These are phyloP conservation scores for Limonius californicus DNA, from an alignment of 1,140 invertebrate species.

Conservation along the genomic window DNA sequence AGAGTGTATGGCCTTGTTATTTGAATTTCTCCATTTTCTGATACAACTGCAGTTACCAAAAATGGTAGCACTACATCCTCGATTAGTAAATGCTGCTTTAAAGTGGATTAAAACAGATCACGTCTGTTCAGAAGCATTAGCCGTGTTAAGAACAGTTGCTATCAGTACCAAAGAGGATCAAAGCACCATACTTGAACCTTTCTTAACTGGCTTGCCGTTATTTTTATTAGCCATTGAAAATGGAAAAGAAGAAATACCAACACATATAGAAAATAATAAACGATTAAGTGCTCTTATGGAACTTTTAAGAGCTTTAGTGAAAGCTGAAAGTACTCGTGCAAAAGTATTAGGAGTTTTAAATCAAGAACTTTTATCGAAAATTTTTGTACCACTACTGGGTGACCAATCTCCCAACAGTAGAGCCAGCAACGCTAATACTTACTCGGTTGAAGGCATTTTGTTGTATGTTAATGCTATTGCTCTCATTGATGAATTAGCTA, in stretches of 20 bases:
- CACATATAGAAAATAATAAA: conserved; percentile 29
- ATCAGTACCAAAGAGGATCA: conserved; percentile 25
- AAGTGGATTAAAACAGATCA: conserved; percentile 47
- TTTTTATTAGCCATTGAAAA: conserved; percentile 34
- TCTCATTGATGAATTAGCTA: conserved; percentile 48
- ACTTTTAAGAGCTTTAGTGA: conserved; percentile 49
- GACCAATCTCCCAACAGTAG: conserved; percentile 20
- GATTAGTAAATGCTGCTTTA: conserved; percentile 47
- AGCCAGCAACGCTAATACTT: conserved; percentile 21
- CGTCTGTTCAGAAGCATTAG: conserved; percentile 36
- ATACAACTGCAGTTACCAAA: conserved; percentile 47
- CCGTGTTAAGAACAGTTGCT: conserved; percentile 35
- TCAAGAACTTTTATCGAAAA: conserved; percentile 23
- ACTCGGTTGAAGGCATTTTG: conserved; percentile 27
- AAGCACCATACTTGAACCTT: conserved; percentile 25
- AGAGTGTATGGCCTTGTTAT: conserved; percentile 49
- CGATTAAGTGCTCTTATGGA: conserved; percentile 48
- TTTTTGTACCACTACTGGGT: conserved; percentile 30
- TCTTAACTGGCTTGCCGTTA: conserved; percentile 30
- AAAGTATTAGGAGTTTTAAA: conserved; percentile 38
- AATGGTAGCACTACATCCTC: conserved; percentile 46
- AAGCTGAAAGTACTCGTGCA: conserved; percentile 39
- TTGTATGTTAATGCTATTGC: conserved; percentile 50
- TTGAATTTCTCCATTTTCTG: conserved; percentile 53
- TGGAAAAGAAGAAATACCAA: conserved; percentile 26